Percentiles rank a stretch among this genome's conserved stretches.
phyloP scores from a whole-genome alignment of 2,113 vertebrate genomes.

The Polypterus bichir region DNA sequence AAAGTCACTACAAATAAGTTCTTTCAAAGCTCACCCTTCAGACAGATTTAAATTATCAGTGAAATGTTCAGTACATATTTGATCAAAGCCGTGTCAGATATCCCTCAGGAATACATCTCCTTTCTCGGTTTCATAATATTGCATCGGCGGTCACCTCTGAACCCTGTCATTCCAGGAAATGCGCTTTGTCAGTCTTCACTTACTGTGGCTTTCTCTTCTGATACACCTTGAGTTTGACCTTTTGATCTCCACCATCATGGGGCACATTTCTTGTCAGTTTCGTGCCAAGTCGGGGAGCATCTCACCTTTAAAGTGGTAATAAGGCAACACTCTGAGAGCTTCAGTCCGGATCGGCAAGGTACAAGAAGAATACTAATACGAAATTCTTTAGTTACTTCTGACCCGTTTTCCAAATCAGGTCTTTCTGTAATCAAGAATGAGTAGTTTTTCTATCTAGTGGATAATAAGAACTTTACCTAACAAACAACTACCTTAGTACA shows the following conservation, averaged over 20 bases:
- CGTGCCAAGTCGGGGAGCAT: background rate
- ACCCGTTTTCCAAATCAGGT: too few relatives aligned
- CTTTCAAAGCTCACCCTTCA: background rate
- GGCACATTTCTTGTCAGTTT: constrained; percentile 1
- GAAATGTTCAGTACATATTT: background rate
- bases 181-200: background rate
- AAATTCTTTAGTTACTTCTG: too few relatives aligned
- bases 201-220: background rate
- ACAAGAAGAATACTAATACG: too few relatives aligned
- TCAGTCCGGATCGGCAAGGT: background rate
- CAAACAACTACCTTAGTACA: too few relatives aligned
- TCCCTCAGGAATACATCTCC: background rate
- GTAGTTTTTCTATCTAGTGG: too few relatives aligned
- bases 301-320: constrained; percentile 7
- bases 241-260: background rate
- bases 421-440: too few relatives aligned
- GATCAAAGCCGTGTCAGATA: background rate
- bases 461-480: too few relatives aligned
- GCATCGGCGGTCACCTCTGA: background rate
- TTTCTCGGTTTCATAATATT: background rate
- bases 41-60: background rate
- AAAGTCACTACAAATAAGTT: too few relatives aligned
- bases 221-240: background rate
- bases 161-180: background rate
- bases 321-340: background rate